These are phyloP conservation scores for Cyrtonyx montezumae DNA, from an alignment of 2,113 vertebrate species.

Conservation along the genomic window DNA sequence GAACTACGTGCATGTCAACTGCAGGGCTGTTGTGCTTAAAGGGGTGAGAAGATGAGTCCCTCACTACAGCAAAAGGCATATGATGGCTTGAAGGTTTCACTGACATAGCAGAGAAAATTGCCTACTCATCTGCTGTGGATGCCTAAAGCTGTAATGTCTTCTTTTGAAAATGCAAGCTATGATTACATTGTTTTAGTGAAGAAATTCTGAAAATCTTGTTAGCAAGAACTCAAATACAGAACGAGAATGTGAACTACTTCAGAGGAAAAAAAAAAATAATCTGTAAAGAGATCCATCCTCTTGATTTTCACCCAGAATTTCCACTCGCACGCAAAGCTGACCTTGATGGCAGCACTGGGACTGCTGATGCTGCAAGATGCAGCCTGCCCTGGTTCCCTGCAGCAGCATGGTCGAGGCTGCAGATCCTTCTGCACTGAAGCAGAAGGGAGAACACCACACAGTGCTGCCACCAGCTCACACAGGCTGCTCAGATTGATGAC, in stretches of 20 bases:
- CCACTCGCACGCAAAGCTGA: background rate
- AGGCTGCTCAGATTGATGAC: background rate
- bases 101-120: background rate
- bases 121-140: background rate
- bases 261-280: background rate
- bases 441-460: background rate
- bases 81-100: background rate
- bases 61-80: background rate
- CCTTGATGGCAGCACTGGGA: background rate
- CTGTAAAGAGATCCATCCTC: background rate
- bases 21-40: background rate
- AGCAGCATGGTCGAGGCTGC: background rate
- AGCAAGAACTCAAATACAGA: background rate
- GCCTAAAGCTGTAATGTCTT: background rate
- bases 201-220: background rate
- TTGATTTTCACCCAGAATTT: background rate
- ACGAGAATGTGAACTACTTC: accelerated
- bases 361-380: background rate
- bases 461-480: background rate
- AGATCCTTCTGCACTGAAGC: background rate
- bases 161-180: background rate
- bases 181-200: background rate
- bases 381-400: accelerated
- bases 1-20: background rate
- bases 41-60: background rate